phyloP scores from a whole-genome alignment of 1,140 invertebrate species.

The Charaxes varanes region DNA sequence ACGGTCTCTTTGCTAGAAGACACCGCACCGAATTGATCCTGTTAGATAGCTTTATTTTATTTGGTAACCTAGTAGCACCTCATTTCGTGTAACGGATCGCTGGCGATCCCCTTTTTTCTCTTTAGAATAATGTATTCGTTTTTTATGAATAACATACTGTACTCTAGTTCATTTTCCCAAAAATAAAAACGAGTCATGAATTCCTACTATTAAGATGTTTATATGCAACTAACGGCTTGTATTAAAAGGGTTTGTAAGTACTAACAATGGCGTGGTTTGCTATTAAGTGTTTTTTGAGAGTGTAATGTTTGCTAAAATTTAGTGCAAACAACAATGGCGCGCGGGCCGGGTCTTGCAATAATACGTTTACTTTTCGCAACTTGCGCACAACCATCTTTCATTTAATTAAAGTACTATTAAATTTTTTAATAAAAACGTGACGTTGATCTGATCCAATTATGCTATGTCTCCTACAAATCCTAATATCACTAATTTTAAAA shows the following conservation, averaged over 20 bases:
- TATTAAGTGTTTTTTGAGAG: conserved; percentile 47
- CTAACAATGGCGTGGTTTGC: conserved; percentile 64
- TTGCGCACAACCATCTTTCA: conserved; percentile 42
- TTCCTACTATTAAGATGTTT: conserved; percentile 32
- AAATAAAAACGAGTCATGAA: conserved; percentile 43
- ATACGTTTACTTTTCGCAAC: conserved; percentile 36
- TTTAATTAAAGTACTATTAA: conserved; percentile 7
- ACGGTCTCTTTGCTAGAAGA: conserved; percentile 38
- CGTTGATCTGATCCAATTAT: conserved; percentile 26
- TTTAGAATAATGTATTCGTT: conserved; percentile 62
- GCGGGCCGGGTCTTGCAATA: conserved; percentile 67
- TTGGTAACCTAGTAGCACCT: conserved; percentile 61
- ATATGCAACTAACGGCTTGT: conserved; percentile 65
- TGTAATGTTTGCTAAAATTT: conserved; percentile 23
- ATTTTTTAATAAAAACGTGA: conserved; percentile 5
- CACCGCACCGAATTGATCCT: conserved; percentile 45
- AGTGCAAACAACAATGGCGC: conserved; percentile 30
- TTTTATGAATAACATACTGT: conserved; percentile 56
- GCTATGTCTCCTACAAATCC: conserved; percentile 12
- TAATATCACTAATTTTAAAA: conserved; percentile 17
- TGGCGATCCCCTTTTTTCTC: conserved; percentile 66
- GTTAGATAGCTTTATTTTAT: conserved; percentile 60
- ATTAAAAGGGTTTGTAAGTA: conserved; percentile 57
- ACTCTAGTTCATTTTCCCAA: conserved; percentile 48
- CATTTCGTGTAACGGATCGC: conserved; percentile 62